These are phyloP conservation scores for Amblyjoppa fuscipennis DNA, from an alignment of 2,888 invertebrate species.

Conservation along the genomic window DNA sequence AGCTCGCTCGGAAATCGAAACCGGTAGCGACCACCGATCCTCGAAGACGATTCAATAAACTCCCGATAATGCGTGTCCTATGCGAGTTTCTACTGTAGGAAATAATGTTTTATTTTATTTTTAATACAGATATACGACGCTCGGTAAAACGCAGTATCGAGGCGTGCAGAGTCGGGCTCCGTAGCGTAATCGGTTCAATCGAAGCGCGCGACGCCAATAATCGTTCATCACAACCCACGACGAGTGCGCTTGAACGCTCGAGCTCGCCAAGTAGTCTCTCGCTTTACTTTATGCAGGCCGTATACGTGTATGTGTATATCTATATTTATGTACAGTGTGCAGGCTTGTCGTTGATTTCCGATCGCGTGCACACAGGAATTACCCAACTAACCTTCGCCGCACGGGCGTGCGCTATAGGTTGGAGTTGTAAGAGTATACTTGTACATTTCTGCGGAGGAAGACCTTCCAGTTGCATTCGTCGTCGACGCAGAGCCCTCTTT, in stretches of 20 bases:
- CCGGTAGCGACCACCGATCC: no score
- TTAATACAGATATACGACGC: neutral
- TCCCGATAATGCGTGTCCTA: no score
- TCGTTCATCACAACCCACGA: constrained; percentile 58
- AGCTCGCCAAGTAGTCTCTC: constrained; percentile 24
- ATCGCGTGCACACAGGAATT: constrained; percentile 53
- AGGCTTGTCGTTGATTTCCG: constrained; percentile 42
- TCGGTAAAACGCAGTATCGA: constrained; percentile 22
- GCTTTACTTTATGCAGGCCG: constrained; percentile 17
- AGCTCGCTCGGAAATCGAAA: no score
- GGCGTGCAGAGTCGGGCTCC: constrained; percentile 15
- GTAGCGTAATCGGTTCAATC: constrained; percentile 47
- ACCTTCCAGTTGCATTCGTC: constrained; percentile 5
- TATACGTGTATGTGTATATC: neutral
- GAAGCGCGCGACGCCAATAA: constrained; percentile 50
- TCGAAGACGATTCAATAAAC: no score
- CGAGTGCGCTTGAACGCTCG: constrained; percentile 47
- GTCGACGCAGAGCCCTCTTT: neutral
- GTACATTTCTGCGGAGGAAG: constrained; percentile 7
- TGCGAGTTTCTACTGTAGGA: neutral
- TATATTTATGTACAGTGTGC: constrained; percentile 17
- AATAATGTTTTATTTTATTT: neutral
- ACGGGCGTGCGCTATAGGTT: constrained; percentile 1
- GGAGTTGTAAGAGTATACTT: neutral
- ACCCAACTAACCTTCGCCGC: constrained; percentile 43